Conservation (phyloP, 1,140 invertebrate genomes). For the Brachionus angularis region DNA sequence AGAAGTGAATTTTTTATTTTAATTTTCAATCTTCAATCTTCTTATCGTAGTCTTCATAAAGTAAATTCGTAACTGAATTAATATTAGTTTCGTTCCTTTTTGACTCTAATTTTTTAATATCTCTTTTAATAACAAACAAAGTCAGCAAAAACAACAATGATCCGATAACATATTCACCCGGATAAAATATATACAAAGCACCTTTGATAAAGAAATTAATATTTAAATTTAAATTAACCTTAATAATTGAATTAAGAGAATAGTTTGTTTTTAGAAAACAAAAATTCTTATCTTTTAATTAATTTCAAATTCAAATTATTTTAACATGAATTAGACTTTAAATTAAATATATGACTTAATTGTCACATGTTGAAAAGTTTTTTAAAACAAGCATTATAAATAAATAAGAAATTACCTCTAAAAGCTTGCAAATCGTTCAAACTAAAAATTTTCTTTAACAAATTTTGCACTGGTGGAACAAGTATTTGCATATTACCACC, state of each 20-base stretch:
- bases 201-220: constrained; percentile 48
- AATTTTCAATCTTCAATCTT: too few relatives aligned
- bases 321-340: too few relatives aligned
- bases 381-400: too few relatives aligned
- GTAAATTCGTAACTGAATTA: constrained; percentile 26
- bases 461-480: constrained; percentile 19
- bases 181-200: constrained; percentile 56
- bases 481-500: constrained; percentile 52
- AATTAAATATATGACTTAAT: not conserved
- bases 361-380: too few relatives aligned
- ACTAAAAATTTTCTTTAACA: constrained; percentile 12
- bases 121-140: constrained; percentile 52
- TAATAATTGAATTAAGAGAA: too few relatives aligned
- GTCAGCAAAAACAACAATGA: constrained; percentile 55
- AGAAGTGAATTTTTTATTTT: too few relatives aligned
- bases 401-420: constrained; percentile 22
- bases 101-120: constrained; percentile 47
- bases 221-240: not conserved
- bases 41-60: constrained; percentile 28
- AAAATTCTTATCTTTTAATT: too few relatives aligned
- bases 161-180: constrained; percentile 54
- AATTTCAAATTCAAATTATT: too few relatives aligned
- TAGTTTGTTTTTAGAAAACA: too few relatives aligned
- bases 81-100: constrained; percentile 44
- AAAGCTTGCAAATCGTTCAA: constrained; percentile 20